Base-by-base conservation (phyloP, 1,140 invertebrate genomes). In the Antheraea mylitta region DNA sequence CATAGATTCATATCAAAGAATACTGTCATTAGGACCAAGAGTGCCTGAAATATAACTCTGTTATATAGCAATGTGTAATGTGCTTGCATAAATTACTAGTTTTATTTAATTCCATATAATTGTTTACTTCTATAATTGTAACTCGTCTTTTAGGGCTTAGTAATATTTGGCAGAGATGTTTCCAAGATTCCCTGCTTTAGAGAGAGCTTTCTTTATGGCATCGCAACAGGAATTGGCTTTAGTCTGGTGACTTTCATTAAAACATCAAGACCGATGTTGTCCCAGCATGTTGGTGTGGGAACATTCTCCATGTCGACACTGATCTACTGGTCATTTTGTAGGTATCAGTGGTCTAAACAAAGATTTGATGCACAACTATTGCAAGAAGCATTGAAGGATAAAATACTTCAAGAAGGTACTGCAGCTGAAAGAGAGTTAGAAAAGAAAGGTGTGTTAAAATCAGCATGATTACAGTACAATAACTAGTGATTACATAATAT, bases 131-230 rank as follows among this genome's bases (percentile, higher is more conserved):
- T 42, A 7, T 42, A 42, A 42, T 7, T 9, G 0, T 42, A 7
- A 42, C 3, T 42, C 22, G 70, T 71, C 13, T 91, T 89, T 70
- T 81, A 92, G 90, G 89, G 89, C 22, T 64, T 92, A 19, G 67
- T 79, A 7, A 64, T 95, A 69, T 95, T 95, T 83, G 94, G 94
- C 18, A 87, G 92, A 75, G 94, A 95, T 83, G 75, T 95, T 7
- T 92, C 90, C 22, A 92, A 94, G 85, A 94, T 95, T 67, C 95
- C 95, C 19, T 96, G 95, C 78, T 95, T 95, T 81, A 90, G 94
- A 63, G 93, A 93, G 64, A 95, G 94, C 77, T 94, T 94, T 74
- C 66, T 95, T 0, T 94, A 94, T 85, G 94, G 95, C 7, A 93
- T 95, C 38, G 81, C 82, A 48, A 86, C 93, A 70, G 95, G 95